Percentiles rank a stretch among this genome's conserved stretches.
phyloP scores from a whole-genome alignment of 2,113 vertebrate species.

The Dendropsophus ebraccatus region DNA sequence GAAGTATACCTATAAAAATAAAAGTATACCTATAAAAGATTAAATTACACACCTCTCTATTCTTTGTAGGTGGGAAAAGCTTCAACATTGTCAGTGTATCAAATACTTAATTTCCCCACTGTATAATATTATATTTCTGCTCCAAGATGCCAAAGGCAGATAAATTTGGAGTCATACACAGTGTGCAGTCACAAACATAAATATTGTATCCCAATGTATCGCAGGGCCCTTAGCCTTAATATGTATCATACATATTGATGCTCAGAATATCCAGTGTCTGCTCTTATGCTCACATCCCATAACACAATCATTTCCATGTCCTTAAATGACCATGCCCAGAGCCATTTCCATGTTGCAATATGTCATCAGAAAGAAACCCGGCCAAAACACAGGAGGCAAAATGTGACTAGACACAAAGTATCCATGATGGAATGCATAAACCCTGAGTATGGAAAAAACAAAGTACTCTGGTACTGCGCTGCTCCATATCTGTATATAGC shows the following conservation, averaged over 20 bases:
- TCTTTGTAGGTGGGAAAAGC: too few relatives aligned
- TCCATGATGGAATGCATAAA: neutral
- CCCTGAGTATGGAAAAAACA: neutral
- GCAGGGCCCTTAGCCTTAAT: neutral
- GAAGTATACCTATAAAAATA: too few relatives aligned
- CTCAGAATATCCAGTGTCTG: neutral
- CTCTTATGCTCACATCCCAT: neutral
- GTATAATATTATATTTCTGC: too few relatives aligned
- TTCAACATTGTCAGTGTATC: too few relatives aligned
- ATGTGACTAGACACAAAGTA: slow-evolving; percentile 26
- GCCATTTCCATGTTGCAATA: slow-evolving; percentile 8
- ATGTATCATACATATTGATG: neutral
- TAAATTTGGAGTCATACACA: neutral
- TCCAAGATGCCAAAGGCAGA: neutral
- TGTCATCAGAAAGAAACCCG: slow-evolving; percentile 24
- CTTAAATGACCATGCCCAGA: slow-evolving; percentile 36
- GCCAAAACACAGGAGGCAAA: slow-evolving; percentile 25
- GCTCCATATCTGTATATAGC: neutral
- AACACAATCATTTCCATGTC: slow-evolving; percentile 23
- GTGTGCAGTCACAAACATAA: neutral
- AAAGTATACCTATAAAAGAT: too few relatives aligned
- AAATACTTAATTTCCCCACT: too few relatives aligned
- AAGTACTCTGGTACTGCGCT: neutral
- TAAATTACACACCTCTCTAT: too few relatives aligned
- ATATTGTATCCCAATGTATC: neutral